phyloP scores from a whole-genome alignment of 2,797 vertebrate species.

The Phalanger gymnotis region DNA sequence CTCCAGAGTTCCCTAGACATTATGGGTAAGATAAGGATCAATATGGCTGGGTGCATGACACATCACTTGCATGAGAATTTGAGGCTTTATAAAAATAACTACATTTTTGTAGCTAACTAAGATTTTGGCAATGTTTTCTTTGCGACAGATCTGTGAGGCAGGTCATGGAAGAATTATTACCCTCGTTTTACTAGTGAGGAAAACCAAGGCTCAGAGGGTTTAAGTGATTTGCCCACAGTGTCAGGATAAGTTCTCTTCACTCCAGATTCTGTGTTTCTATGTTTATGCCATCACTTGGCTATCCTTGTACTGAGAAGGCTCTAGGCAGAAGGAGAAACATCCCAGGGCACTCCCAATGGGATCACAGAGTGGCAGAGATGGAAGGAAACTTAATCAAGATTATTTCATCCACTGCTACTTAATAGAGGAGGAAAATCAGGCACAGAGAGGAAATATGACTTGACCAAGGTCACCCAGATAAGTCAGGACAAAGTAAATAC shows the following conservation, averaged over 20 bases:
- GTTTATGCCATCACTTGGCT: not conserved
- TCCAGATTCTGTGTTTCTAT: not conserved
- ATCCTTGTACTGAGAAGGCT: not conserved
- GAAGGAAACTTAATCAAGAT: not conserved
- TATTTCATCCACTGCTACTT: not conserved
- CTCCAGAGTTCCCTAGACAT: not conserved
- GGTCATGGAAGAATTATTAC: not conserved
- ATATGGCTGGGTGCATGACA: not conserved
- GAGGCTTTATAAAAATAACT: not conserved
- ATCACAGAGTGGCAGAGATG: not conserved
- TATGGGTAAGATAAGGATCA: not conserved
- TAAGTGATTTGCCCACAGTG: not conserved
- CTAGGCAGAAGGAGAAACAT: not conserved
- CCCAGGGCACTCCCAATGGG: not conserved
- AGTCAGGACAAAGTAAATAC: not conserved
- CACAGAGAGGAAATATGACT: not conserved
- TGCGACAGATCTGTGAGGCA: not conserved
- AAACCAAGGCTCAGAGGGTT: not conserved
- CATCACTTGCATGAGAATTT: not conserved
- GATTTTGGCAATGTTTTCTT: not conserved
- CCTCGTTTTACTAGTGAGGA: not conserved
- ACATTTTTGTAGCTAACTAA: not conserved
- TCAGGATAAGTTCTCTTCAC: not conserved
- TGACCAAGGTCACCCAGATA: not conserved
- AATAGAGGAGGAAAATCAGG: not conserved